A percentile compares a stretch with the other conserved stretches of the same genome.
These are phyloP conservation scores for Lophius piscatorius DNA, from an alignment of 2,113 vertebrate species.

Conservation along the genomic window DNA sequence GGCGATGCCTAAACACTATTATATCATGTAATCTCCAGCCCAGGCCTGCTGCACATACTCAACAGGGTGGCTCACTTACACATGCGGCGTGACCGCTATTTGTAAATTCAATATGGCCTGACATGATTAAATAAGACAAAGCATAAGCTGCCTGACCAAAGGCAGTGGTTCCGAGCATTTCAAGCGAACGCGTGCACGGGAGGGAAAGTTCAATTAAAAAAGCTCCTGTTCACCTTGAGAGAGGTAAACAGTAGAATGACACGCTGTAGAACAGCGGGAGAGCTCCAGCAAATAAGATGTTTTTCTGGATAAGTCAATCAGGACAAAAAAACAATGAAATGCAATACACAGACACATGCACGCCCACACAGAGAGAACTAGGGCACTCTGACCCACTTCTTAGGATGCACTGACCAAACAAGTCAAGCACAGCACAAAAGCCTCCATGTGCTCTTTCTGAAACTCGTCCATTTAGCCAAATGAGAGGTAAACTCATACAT, in stretches of 20 bases:
- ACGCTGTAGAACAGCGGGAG: constrained; percentile 52
- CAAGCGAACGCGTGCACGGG: constrained; percentile 39
- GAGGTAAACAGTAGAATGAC: constrained; percentile 63
- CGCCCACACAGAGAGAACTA: constrained; percentile 68
- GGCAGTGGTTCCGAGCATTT: constrained; percentile 49
- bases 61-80: constrained; percentile 69
- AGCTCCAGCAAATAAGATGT: constrained; percentile 40
- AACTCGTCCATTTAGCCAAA: neutral
- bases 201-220: constrained; percentile 64
- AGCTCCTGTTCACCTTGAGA: constrained; percentile 63
- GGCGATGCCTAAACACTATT: constrained; percentile 77
- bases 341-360: constrained; percentile 54
- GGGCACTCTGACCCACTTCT: constrained; percentile 74
- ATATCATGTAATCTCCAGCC: constrained; percentile 78
- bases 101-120: constrained; percentile 79
- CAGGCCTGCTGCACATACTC: constrained; percentile 69
- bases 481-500: constrained; percentile 17
- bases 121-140: constrained; percentile 80
- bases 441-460: constrained; percentile 35
- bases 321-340: constrained; percentile 64
- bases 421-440: constrained; percentile 57
- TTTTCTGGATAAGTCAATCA: constrained; percentile 67
- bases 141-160: constrained; percentile 71
- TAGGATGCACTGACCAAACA: constrained; percentile 70
- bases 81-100: constrained; percentile 73